Evolutionary conservation across 2,888 invertebrate genomes (phyloP).

Genomic region (Agelastica alni): DNA sequence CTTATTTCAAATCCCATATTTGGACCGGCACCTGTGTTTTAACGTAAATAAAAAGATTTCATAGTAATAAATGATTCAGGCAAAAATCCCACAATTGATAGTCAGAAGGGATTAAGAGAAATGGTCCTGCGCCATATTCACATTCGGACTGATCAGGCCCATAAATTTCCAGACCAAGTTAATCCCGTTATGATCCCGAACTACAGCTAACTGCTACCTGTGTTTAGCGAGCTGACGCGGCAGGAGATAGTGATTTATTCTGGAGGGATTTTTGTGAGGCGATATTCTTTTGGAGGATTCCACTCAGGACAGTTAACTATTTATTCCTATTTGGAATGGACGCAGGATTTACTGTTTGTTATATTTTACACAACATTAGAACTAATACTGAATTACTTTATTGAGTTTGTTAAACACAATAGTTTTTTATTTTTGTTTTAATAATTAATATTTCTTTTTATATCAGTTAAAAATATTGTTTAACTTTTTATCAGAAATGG

Average conservation of each 20-base stretch:
- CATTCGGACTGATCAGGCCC: slow-evolving; percentile 41
- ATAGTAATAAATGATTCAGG: slow-evolving; percentile 53
- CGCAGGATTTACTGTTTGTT: not conserved
- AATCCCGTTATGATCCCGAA: slow-evolving; percentile 53
- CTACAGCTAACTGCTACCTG: slow-evolving; percentile 49
- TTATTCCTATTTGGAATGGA: not conserved
- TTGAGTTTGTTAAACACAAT: no score
- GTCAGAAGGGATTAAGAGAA: slow-evolving; percentile 54
- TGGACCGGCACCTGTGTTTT: slow-evolving; percentile 50
- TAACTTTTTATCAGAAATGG: no score
- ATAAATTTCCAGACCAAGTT: slow-evolving; percentile 56
- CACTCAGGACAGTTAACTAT: slow-evolving; percentile 1
- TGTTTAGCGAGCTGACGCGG: slow-evolving; percentile 44
- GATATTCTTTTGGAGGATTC: slow-evolving; percentile 4
- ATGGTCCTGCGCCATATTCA: slow-evolving; percentile 43
- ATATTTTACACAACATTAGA: no score
- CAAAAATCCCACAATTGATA: slow-evolving; percentile 59
- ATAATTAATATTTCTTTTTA: no score
- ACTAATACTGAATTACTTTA: no score
- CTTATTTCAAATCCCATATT: slow-evolving; percentile 40
- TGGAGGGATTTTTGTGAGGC: slow-evolving; percentile 7
- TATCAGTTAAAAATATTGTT: no score
- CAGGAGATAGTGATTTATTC: slow-evolving; percentile 11
- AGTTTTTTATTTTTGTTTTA: no score
- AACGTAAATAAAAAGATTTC: slow-evolving; percentile 51